Conservation (phyloP, 2,888 invertebrate genomes). For the Clistopyga incitator region DNA sequence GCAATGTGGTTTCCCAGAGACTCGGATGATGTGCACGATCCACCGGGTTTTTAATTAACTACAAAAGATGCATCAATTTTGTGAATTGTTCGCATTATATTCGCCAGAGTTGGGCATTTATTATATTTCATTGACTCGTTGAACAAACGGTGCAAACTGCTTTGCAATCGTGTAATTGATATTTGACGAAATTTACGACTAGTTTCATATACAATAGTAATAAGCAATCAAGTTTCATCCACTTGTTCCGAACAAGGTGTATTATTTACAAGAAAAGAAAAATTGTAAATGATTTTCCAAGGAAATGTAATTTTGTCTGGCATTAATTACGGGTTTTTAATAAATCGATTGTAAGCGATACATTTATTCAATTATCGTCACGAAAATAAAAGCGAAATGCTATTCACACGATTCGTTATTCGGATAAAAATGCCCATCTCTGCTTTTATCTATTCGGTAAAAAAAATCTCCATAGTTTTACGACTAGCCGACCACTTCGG, state of each 20-base stretch:
- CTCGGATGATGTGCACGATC: slow-evolving; percentile 60
- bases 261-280: no score
- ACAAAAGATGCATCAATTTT: slow-evolving; percentile 44
- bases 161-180: not conserved
- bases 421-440: slow-evolving; percentile 24
- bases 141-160: not conserved
- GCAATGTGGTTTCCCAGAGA: slow-evolving; percentile 48
- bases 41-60: slow-evolving; percentile 59
- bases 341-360: no score
- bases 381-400: slow-evolving; percentile 25
- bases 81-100: slow-evolving; percentile 8
- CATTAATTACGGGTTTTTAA: no score
- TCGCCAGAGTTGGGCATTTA: slow-evolving; percentile 6
- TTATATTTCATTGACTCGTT: not conserved
- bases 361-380: no score
- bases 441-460: not conserved
- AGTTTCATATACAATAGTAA: no score
- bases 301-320: no score
- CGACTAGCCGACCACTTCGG: slow-evolving; percentile 66
- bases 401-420: not conserved
- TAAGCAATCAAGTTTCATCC: no score
- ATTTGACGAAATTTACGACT: not conserved
- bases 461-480: slow-evolving; percentile 7
- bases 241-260: no score
- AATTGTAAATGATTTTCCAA: no score